A percentile compares a stretch with the other conserved stretches of the same genome.
Conservation (phyloP, 2,888 invertebrate genomes). For the Cinara cedri region DNA sequence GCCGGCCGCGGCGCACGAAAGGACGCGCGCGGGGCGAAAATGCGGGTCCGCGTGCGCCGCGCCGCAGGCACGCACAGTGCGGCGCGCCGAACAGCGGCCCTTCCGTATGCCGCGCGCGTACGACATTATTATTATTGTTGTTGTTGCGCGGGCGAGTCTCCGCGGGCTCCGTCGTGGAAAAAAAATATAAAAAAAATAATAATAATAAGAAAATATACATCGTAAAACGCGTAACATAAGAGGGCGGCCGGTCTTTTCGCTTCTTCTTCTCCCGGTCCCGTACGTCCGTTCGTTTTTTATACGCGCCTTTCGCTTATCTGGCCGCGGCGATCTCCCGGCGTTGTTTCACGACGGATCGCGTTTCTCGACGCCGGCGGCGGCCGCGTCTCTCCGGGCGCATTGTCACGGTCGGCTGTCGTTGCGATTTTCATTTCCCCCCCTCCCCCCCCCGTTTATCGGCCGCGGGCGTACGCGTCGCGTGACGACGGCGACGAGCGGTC, state of each 20-base stretch:
- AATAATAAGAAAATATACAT: constrained; percentile 26
- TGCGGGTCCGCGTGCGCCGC: constrained; percentile 46
- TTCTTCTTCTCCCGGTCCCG: background rate
- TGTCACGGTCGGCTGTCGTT: no score
- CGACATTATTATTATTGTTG: no score
- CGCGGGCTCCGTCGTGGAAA: background rate
- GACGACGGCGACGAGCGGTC: no score
- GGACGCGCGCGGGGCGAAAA: constrained; percentile 5
- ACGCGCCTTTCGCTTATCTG: constrained; percentile 21
- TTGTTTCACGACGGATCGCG: constrained; percentile 19
- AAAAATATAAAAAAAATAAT: no score
- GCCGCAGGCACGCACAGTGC: background rate
- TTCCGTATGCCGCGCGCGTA: background rate
- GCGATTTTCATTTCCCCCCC: no score
- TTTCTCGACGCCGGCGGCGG: no score
- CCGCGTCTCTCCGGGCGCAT: no score
- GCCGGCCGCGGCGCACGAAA: constrained; percentile 1
- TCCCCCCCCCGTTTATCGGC: no score
- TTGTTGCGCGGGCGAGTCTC: no score
- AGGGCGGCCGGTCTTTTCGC: constrained; percentile 17
- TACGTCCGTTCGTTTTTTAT: background rate
- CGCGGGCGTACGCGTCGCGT: no score
- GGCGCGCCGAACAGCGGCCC: constrained; percentile 35
- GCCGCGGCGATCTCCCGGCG: constrained; percentile 26
- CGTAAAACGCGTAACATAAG: constrained; percentile 24